Base-by-base conservation (phyloP, 2,888 invertebrate genomes). In the Caenorhabditis angaria region DNA sequence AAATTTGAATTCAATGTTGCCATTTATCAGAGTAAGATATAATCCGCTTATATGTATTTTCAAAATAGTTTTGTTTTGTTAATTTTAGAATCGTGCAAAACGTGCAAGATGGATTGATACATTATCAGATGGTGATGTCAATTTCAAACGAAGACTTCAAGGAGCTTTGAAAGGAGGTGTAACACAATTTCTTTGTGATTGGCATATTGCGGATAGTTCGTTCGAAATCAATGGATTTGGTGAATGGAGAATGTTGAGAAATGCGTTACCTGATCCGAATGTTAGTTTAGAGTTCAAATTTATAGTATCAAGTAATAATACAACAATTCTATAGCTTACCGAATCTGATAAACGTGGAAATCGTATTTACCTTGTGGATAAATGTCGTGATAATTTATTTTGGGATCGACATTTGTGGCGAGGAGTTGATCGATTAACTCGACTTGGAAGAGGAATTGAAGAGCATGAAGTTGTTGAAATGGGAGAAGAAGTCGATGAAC, bases 171-270 rank as follows among this genome's bases (percentile, higher is more conserved):
- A 65, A 27, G 74, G 74, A n/a, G 78, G 78, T 14, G 70, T 74
- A 2, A 73, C 76, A 1, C 63, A 72, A n/a, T 78, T 78, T 56
- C 51, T 78, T 6, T 78, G 78, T 29, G 78, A 78, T 54, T 78
- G 51, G 47, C 78, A 78, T 57, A 58, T 78, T 4, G 28, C 64
- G 54, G 78, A 78, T 47, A 65, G 66, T 53, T 69, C 67, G 18
- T 78, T 78, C 28, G 78, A 78, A 41, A 78, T 78, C 22, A 78
- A 78, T 28, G 72, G 76, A 4, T 76, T 73, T 28, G 78, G 78
- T 12, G 78, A 78, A 29, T 78, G 78, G 78, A 54, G 76, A n/a
- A 61, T 78, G n/a, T 55, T 76, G 22, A 70, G 68, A 32, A 76
- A 78, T 22, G 78, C 78, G 1, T 22, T 74, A 1, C 78, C 78